Evolutionary conservation across 2,113 vertebrate genomes (phyloP).

Genomic region (Chaetodon auriga): DNA sequence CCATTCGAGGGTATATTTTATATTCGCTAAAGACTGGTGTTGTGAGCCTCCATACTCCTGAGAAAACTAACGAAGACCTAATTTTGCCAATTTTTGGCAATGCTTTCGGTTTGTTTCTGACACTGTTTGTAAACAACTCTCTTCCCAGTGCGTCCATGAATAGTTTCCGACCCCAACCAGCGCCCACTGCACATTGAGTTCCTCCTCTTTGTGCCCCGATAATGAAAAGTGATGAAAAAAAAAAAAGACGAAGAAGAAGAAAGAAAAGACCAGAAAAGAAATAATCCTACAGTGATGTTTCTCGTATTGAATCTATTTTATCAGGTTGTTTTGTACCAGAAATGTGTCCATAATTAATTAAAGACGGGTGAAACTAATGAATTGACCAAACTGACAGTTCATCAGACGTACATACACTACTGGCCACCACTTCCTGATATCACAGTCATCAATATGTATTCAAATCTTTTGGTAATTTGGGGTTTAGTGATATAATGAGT

Average conservation of each 20-base stretch:
- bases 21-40: neutral
- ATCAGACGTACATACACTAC: too few relatives aligned
- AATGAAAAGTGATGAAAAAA: too few relatives aligned
- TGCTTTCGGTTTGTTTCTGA: conserved; percentile 9
- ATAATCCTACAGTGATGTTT: neutral
- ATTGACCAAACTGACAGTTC: too few relatives aligned
- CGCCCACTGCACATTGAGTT: conserved; percentile 30
- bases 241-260: too few relatives aligned
- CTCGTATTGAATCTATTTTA: too few relatives aligned
- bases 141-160: conserved; percentile 61
- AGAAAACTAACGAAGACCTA: neutral
- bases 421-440: too few relatives aligned
- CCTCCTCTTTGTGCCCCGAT: conserved; percentile 9
- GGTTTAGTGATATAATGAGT: too few relatives aligned
- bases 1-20: neutral
- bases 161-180: conserved; percentile 66
- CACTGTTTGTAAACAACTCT: conserved; percentile 76
- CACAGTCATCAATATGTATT: too few relatives aligned
- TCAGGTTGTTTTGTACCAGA: too few relatives aligned
- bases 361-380: too few relatives aligned
- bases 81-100: neutral
- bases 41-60: neutral
- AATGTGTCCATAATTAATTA: too few relatives aligned
- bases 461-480: too few relatives aligned
- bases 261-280: neutral